Evolutionary conservation across 2,113 vertebrate genomes (phyloP), one percentile per base, ranked within the genome.

Genomic region (Pavo muticus): DNA sequence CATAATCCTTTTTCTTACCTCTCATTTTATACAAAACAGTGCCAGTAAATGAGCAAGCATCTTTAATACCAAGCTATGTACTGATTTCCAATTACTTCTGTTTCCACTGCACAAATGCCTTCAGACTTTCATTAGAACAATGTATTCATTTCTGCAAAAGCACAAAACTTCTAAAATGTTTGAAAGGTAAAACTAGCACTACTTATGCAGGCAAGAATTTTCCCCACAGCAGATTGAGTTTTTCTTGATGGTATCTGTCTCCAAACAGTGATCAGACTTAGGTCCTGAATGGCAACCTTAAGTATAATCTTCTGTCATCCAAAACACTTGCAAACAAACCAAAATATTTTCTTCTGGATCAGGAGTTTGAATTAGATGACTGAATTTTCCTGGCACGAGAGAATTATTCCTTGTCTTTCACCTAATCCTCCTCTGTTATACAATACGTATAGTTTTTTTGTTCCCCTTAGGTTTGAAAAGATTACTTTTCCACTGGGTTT

Each of bases 401-500:
- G 40, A 54, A 94, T 93, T 95, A 84, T 91, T 97, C 90, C 91
- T 94, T 96, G 93, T 95, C 90, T 91, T 94, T 94, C 85, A 86
- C 76, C 90, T 97, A 97, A 96, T 95, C 88, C 88, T 95, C 32
- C 72, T 86, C 87, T 88, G 83, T 96, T 93, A 94, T 86, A 91
- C 74, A 90, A 74, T 90, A 90, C 91, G 84, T 95, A 86, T 40
- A 90, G 84, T 94, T 20, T 86, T 93, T 93, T 88, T 91, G 82
- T 90, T 61, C 67, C 94, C 90, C 92, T 29, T 88, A 90, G 61
- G 76, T 76, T 92, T 93, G 76, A 81, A 93, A 90, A 95, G 76
- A 97, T 97, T 96, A 92, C 69, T 96, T 97, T 97, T 97, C 96
- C 96, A 97, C 83, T 90, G 90, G 65, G 90, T 88, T 96, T 94